phyloP scores from a whole-genome alignment of 37 sponge, comb jelly and placozoan species.

The Hormiphora californensis region DNA sequence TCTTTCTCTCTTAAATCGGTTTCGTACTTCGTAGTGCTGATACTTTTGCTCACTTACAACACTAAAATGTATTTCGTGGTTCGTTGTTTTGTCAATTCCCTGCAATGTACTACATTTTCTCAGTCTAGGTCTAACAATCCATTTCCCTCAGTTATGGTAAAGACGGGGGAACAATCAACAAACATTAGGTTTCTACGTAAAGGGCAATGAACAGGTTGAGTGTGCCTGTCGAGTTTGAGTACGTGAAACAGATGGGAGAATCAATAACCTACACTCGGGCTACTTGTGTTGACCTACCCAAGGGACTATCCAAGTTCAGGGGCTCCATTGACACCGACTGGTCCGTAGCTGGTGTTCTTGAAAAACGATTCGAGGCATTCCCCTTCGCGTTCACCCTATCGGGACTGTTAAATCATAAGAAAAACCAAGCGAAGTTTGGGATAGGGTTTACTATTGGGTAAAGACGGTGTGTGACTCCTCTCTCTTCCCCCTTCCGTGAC shows the following conservation, averaged over 20 bases:
- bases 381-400: constrained; percentile 73
- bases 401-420: constrained; percentile 78
- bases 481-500: no score
- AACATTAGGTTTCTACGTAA: constrained; percentile 41
- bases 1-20: no score
- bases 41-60: no score
- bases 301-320: constrained; percentile 64
- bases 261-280: constrained; percentile 63
- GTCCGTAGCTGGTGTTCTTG: constrained; percentile 64
- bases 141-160: constrained; percentile 23
- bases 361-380: constrained; percentile 82
- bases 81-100: no score
- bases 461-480: no score
- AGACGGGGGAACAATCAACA: constrained; percentile 25
- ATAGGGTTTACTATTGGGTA: constrained; percentile 76
- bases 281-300: constrained; percentile 67
- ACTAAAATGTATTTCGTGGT: no score
- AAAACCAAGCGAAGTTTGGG: constrained; percentile 78
- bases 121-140: no score
- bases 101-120: no score
- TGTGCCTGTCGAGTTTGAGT: constrained; percentile 52
- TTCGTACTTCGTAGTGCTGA: no score
- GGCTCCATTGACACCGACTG: constrained; percentile 71
- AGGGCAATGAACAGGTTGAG: constrained; percentile 52
- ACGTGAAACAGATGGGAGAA: constrained; percentile 34